phyloP scores from a whole-genome alignment of 2,797 vertebrate genomes.

The Cirrhinus mrigala region DNA sequence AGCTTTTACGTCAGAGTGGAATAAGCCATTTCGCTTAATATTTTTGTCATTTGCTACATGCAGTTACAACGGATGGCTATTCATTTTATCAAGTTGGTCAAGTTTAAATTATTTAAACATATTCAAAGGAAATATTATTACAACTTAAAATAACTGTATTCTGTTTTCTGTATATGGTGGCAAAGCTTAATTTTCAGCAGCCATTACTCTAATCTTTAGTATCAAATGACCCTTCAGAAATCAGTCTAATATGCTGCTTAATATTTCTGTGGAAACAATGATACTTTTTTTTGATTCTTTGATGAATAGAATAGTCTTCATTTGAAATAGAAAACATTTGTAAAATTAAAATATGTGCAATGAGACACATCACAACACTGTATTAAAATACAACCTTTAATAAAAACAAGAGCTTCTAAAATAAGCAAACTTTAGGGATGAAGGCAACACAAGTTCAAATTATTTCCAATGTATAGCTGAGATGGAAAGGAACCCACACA shows the following conservation, averaged over 20 bases:
- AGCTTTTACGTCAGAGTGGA: not conserved
- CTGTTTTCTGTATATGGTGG: no score
- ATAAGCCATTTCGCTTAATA: not conserved
- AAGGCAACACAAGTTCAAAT: constrained; percentile 25
- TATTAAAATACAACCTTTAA: constrained; percentile 53
- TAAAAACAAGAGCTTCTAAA: constrained; percentile 55
- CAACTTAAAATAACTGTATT: not conserved
- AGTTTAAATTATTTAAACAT: not conserved
- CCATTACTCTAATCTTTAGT: not conserved
- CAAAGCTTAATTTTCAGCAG: not conserved
- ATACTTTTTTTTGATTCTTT: not conserved
- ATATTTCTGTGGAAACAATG: not conserved
- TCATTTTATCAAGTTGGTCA: not conserved
- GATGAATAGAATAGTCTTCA: not conserved
- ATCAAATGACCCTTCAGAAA: not conserved
- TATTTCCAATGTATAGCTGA: not conserved
- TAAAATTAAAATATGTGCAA: not conserved
- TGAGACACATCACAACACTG: constrained; percentile 13
- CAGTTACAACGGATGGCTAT: not conserved
- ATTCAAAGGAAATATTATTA: not conserved
- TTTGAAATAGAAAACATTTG: not conserved
- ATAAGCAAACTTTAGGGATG: constrained; percentile 24
- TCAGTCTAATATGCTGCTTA: not conserved
- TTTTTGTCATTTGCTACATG: not conserved
- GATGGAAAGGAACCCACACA: not conserved